Conservation (phyloP, 2,797 vertebrate species). For the Catostomus latipinnis region DNA sequence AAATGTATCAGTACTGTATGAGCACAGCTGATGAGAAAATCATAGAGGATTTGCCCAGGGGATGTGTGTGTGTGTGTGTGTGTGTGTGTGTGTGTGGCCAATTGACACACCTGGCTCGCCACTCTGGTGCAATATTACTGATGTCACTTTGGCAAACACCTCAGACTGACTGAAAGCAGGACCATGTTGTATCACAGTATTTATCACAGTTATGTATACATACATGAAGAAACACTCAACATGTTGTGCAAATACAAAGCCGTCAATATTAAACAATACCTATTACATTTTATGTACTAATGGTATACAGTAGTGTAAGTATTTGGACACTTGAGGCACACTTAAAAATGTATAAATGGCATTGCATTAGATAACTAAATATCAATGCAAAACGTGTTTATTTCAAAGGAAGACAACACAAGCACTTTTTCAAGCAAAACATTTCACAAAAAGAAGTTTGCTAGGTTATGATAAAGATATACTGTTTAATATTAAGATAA, state of each 20-base stretch:
- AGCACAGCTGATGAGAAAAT: too few species aligned
- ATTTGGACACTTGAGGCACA: too few species aligned
- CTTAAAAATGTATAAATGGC: too few species aligned
- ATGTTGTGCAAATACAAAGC: not conserved
- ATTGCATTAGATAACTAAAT: too few species aligned
- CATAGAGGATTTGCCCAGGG: not conserved
- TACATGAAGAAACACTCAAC: not conserved
- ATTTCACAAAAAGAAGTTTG: too few species aligned
- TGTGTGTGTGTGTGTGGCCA: conserved; percentile 36
- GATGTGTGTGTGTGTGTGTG: not conserved
- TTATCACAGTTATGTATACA: not conserved
- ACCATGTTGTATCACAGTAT: not conserved
- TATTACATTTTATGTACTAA: too few species aligned
- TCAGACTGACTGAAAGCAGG: not conserved
- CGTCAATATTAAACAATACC: not conserved
- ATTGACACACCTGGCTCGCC: conserved; percentile 51
- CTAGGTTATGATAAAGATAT: too few species aligned
- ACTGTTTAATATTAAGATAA: too few species aligned
- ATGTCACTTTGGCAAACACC: conserved; percentile 39
- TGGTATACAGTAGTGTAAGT: too few species aligned
- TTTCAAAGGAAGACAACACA: too few species aligned
- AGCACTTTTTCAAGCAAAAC: too few species aligned
- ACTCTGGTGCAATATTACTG: conserved; percentile 24
- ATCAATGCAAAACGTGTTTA: too few species aligned
- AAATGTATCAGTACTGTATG: not conserved